Base-by-base conservation (phyloP, 2,888 invertebrate genomes). In the Standfussiana lucernea region DNA sequence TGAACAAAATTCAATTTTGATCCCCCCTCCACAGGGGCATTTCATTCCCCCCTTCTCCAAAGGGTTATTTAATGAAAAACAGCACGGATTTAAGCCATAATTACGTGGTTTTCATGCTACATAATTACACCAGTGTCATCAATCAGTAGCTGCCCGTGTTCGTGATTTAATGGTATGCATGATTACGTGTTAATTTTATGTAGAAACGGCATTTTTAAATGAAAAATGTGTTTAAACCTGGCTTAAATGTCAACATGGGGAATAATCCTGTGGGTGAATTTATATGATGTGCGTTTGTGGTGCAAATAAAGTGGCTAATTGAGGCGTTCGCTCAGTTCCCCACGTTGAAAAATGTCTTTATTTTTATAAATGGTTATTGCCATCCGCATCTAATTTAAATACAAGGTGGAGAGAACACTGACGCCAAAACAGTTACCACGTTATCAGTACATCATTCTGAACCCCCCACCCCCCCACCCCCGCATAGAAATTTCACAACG, bases 91-190 rank as follows among this genome's bases (percentile, higher is more conserved):
- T 82, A 42, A 80, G 75, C 84, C 82, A 82, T 86, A 86, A 89
- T 89, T 78, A 85, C 81, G 72, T 37, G 70, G 82, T 56, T 24
- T 75, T 71, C 72, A 73, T 53, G 70, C 56, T 45, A 62, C 72
- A 76, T 80, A 81, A 87, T 86, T 50, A 75, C 24, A 47, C 42
- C 65, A 75, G 79, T 83, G 82, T 82, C 89, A 89, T 89, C 89
- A 88, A 91, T 91, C 89, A 90, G 82, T 40, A 61, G 13, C 40
- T 35, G 42, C 35, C 64, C 42, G 66, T 28, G 69, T 84, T 82
- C 86, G 85, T 88, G 83, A 83, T 87, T 79, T 77, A 75, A 80
- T 64, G 42, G 78, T 72, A 72, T 83, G 82, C 77, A 84, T 75
- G 64, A 71, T 78, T 28, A 77, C 66, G 40, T 67, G 68, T 75